Percentiles rank a stretch among this genome's conserved stretches.
These are phyloP conservation scores for Nycticorax nycticorax DNA, from an alignment of 2,113 vertebrate species.

Conservation along the genomic window DNA sequence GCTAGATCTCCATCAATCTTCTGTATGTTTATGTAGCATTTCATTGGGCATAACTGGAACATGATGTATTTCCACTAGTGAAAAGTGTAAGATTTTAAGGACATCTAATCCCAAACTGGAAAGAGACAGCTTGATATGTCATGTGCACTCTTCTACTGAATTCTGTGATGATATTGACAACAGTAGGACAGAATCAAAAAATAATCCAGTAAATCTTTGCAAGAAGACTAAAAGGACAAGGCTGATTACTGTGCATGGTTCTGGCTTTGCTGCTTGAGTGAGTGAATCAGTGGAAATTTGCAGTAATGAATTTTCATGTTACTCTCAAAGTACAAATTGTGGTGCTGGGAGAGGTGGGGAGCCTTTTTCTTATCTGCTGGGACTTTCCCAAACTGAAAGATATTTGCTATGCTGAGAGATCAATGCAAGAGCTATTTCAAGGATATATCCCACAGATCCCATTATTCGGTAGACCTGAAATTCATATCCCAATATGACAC, in stretches of 20 bases:
- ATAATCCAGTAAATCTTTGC: neutral
- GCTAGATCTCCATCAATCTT: neutral
- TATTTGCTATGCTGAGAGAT: neutral
- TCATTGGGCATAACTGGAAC: neutral
- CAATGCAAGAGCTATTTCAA: neutral
- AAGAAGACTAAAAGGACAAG: neutral
- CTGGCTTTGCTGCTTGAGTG: neutral
- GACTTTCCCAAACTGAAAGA: neutral
- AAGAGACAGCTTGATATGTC: neutral
- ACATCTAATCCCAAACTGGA: neutral
- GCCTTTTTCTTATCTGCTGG: neutral
- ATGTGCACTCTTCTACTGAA: neutral
- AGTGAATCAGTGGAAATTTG: neutral
- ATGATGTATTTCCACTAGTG: neutral
- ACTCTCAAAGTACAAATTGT: neutral
- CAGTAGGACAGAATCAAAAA: neutral
- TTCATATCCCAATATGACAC: neutral
- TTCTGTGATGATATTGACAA: neutral
- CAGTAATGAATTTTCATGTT: neutral
- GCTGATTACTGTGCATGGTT: neutral
- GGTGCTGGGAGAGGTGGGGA: neutral
- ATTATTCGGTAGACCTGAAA: neutral
- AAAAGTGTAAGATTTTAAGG: neutral
- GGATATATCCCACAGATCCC: neutral
- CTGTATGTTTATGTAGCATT: neutral